Evolutionary conservation across 2,113 vertebrate genomes (phyloP).

Genomic region (Mormoops blainvillei): DNA sequence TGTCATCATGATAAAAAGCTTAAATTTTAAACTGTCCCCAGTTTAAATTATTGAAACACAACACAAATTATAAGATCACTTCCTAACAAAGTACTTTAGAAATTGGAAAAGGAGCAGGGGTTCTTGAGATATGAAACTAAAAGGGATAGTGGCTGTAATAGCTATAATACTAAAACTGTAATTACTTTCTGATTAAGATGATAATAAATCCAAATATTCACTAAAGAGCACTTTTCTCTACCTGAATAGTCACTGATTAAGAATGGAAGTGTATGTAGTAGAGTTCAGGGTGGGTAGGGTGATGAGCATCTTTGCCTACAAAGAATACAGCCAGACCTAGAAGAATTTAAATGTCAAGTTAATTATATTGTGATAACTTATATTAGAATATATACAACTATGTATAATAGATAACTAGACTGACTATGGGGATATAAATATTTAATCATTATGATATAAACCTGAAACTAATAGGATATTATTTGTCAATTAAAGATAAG

Average conservation of each 20-base stretch:
- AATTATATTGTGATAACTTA: background rate
- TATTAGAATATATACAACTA: too few species aligned
- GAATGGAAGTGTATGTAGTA: background rate
- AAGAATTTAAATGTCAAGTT: background rate
- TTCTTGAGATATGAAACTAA: background rate
- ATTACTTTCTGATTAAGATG: background rate
- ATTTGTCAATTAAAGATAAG: background rate
- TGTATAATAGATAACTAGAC: background rate
- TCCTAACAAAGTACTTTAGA: background rate
- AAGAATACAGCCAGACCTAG: background rate
- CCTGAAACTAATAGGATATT: background rate
- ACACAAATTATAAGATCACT: background rate
- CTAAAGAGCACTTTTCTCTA: background rate
- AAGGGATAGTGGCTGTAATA: background rate
- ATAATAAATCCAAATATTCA: background rate
- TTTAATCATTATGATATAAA: background rate
- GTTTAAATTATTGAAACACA: background rate
- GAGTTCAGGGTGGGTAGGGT: background rate
- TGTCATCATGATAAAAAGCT: background rate
- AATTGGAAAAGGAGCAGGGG: background rate
- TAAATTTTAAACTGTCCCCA: background rate
- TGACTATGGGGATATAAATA: background rate
- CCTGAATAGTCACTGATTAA: background rate
- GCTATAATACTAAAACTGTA: background rate
- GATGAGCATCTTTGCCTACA: background rate